Evolutionary conservation across 2,888 invertebrate genomes (phyloP), one percentile per base, ranked within the genome.

Genomic region (Perizoma flavofasciatum): DNA sequence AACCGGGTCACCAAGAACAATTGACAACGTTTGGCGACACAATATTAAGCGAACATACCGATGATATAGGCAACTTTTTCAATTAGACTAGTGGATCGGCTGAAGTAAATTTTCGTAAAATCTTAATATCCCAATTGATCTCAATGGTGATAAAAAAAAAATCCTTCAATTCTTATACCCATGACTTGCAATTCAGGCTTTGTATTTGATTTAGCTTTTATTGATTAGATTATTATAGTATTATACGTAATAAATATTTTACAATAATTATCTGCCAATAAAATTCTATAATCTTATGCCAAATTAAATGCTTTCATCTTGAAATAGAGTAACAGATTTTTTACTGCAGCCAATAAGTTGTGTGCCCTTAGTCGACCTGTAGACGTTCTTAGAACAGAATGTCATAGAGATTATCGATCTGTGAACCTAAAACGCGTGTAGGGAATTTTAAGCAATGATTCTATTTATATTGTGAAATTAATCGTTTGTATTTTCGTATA

Each of bases 361-460:
- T 55, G 56, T 66, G 81, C 75, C 83, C 82, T 80, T 77, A 65
- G 59, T 71, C 73, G 85, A 85, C 85, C 85, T 85, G 84, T 73
- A 85, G 85, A 85, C 85, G 84, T 74, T 81, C 80, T 72, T 37
- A 71, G 79, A 77, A 73, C 78, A 69, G 75, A 85, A 83, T 85
- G 85, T 85, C 85, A 83, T 78, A 77, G 75, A 79, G 82, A 82
- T 83, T 83, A 82, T 81, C 80, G 82, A 81, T 77, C 81, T 74
- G 67, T 71, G 81, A 81, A 80, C 82, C 77, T 73, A 66, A 65
- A 66, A 63, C 61, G 59, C 76, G 81, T 75, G 78, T 76, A 72
- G 67, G 63, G 81, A 80, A 77, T 79, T 73, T 72, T 70, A 74
- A 79, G 74, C 77, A 73, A 79, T 78, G 72, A 76, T 51, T 60